Evolutionary conservation across 1,140 invertebrate genomes (phyloP).

Genomic region (Plectrocnemia conspersa): DNA sequence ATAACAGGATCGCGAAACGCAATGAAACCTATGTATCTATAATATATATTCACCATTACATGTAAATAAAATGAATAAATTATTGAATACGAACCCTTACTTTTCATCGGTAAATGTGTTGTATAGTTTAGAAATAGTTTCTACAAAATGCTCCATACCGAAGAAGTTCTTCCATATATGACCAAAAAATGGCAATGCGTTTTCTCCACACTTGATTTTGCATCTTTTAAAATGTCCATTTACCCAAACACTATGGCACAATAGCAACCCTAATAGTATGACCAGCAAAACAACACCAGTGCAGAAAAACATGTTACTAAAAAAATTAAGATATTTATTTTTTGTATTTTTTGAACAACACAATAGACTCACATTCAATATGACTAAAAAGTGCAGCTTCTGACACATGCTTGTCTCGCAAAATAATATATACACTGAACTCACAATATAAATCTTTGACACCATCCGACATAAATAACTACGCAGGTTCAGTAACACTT

Average conservation of each 20-base stretch:
- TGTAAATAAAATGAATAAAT: neutral
- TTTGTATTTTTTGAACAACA: no score
- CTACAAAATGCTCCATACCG: conserved; percentile 30
- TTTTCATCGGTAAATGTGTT: conserved; percentile 24
- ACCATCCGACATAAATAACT: no score
- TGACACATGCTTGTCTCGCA: no score
- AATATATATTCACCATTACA: conserved; percentile 19
- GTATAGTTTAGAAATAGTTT: conserved; percentile 30
- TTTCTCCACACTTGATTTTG: conserved; percentile 22
- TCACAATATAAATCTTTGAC: no score
- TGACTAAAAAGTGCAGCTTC: no score
- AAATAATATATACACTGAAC: no score
- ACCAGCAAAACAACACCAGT: conserved; percentile 18
- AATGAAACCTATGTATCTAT: conserved; percentile 48
- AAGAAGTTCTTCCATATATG: conserved; percentile 34
- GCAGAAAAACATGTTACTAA: neutral
- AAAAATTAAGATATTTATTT: neutral
- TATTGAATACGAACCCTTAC: conserved; percentile 6
- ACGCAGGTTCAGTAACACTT: no score
- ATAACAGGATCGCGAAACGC: conserved; percentile 48
- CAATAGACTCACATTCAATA: no score
- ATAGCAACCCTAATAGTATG: conserved; percentile 5
- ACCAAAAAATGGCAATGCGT: conserved; percentile 29
- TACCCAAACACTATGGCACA: conserved; percentile 28
- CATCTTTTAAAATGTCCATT: conserved; percentile 31